Conservation (phyloP, 2,888 invertebrate species). For the Electrophaes corylata region DNA sequence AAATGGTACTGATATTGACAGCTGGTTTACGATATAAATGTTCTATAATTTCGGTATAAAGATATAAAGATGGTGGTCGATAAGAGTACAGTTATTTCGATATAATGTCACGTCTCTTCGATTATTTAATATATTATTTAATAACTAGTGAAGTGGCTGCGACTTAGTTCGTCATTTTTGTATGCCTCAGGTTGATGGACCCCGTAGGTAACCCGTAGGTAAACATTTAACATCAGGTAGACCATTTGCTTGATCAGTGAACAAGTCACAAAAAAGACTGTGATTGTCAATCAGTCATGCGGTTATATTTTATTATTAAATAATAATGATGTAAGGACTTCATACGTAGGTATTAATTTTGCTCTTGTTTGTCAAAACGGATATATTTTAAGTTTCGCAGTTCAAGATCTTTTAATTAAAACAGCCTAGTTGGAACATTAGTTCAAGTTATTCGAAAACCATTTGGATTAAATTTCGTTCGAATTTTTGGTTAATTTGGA, state of each 20-base stretch:
- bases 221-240: no score
- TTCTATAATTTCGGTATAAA: conserved; percentile 32
- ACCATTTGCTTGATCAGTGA: no score
- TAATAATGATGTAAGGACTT: not conserved
- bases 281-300: not conserved
- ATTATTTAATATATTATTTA: conserved; percentile 13
- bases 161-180: not conserved
- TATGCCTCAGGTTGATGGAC: no score
- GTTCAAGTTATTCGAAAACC: no score
- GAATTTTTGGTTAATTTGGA: no score
- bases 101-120: conserved; percentile 4
- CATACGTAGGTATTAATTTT: conserved; percentile 5
- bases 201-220: no score
- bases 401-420: not conserved
- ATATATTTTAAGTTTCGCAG: no score
- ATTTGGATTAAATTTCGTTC: no score
- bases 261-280: no score
- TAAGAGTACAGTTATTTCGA: conserved; percentile 26
- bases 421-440: not conserved
- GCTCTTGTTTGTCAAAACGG: no score
- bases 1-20: conserved; percentile 35
- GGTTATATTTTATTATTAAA: not conserved
- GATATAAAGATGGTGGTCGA: conserved; percentile 33
- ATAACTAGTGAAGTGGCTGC: not conserved
- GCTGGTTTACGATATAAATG: conserved; percentile 30